These are phyloP conservation scores for Brachionus plicatilis DNA, from an alignment of 1,140 invertebrate species.

Conservation along the genomic window DNA sequence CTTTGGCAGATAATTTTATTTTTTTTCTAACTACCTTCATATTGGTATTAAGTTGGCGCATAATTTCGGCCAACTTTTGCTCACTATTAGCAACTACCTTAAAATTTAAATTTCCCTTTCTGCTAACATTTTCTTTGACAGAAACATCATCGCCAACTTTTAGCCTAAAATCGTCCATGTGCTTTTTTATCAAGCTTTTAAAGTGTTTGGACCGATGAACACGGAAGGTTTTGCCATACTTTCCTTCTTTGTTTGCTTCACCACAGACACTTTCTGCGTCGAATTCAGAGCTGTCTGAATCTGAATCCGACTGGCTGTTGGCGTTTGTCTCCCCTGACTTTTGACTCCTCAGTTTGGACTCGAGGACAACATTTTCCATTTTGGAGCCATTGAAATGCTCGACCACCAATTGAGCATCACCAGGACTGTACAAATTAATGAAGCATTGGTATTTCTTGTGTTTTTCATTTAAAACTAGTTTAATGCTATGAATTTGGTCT, in stretches of 20 bases:
- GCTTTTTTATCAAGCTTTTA: not conserved
- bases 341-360: not conserved
- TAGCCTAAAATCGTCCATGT: not conserved
- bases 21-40: not conserved
- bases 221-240: not conserved
- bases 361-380: not conserved
- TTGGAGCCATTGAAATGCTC: not conserved
- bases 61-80: not conserved
- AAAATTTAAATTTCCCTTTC: not conserved
- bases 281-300: not conserved
- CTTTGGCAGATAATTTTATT: not conserved
- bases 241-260: not conserved
- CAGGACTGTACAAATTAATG: not conserved
- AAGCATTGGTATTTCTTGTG: not conserved
- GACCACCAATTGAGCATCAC: not conserved
- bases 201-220: not conserved
- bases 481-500: not conserved
- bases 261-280: not conserved
- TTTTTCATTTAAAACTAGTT: not conserved
- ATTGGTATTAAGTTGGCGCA: not conserved
- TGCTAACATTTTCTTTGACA: not conserved
- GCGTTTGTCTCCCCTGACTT: not conserved
- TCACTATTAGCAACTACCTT: not conserved
- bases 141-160: not conserved
- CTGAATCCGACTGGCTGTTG: not conserved